phyloP scores from a whole-genome alignment of 2,888 invertebrate genomes.

The Cryptocephalus moraei region DNA sequence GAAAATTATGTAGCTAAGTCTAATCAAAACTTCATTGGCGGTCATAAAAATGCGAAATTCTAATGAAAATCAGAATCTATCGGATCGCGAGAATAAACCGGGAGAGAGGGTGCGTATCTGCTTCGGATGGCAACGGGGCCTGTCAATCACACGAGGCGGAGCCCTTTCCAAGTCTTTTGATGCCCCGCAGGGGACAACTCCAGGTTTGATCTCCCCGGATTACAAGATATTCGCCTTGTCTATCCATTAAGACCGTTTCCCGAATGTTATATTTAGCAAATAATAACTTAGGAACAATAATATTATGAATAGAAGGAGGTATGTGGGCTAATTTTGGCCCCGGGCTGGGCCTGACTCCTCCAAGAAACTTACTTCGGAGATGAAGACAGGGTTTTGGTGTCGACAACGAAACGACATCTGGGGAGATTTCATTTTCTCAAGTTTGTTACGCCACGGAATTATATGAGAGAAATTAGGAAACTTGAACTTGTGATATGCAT shows the following conservation, averaged over 20 bases:
- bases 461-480: too few relatives aligned
- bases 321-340: constrained; percentile 13
- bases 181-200: constrained; percentile 27
- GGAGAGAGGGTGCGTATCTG: constrained; percentile 3
- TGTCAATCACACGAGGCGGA: constrained; percentile 15
- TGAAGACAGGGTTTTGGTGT: too few relatives aligned
- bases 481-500: too few relatives aligned
- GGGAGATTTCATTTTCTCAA: neutral
- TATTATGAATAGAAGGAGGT: constrained; percentile 11
- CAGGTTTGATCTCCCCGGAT: constrained; percentile 31
- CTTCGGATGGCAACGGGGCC: constrained; percentile 13
- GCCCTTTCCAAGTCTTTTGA: constrained; percentile 13
- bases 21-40: too few relatives aligned
- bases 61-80: too few relatives aligned
- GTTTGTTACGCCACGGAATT: too few relatives aligned
- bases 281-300: constrained; percentile 18
- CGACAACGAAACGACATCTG: too few relatives aligned
- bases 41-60: too few relatives aligned
- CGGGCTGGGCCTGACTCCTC: constrained; percentile 4
- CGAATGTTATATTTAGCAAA: constrained; percentile 18
- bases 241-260: constrained; percentile 18
- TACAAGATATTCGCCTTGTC: constrained; percentile 30
- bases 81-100: too few relatives aligned
- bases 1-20: too few relatives aligned
- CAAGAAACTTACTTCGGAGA: too few relatives aligned